These are phyloP conservation scores for Pomatostomus ruficeps DNA, from an alignment of 2,113 vertebrate genomes.

Conservation along the genomic window DNA sequence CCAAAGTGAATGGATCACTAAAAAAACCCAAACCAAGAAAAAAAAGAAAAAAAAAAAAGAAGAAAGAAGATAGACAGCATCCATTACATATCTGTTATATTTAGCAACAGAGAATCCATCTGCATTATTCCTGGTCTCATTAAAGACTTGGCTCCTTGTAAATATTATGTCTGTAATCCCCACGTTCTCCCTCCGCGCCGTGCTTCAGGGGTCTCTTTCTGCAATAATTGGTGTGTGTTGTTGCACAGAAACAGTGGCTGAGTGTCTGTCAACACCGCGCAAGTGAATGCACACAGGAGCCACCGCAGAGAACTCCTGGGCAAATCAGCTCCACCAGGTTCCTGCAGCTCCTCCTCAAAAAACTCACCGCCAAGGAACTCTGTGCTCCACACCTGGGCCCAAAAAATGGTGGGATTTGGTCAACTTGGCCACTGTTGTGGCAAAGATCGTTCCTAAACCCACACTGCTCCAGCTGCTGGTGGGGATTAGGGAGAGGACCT, in stretches of 20 bases:
- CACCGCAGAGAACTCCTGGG: fast-evolving
- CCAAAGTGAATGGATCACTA: not conserved
- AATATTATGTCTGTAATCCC: conserved; percentile 40
- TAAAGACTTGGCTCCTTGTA: conserved; percentile 48
- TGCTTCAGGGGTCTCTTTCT: conserved; percentile 46
- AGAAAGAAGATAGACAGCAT: not conserved
- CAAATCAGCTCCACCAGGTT: not conserved
- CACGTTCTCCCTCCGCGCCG: not conserved
- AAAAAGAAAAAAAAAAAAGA: not conserved
- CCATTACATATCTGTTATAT: not conserved
- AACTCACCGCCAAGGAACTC: not conserved
- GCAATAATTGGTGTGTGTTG: not conserved
- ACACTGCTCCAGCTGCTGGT: not conserved
- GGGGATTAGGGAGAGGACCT: not conserved
- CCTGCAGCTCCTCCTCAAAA: not conserved
- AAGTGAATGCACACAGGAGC: not conserved
- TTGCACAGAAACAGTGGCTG: not conserved
- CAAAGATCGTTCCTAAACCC: not conserved
- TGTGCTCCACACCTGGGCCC: fast-evolving
- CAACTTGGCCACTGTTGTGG: fast-evolving
- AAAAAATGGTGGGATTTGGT: not conserved
- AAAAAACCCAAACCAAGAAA: too few relatives aligned
- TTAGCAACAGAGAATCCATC: conserved; percentile 34
- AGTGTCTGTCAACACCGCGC: conserved; percentile 29
- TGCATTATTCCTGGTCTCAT: conserved; percentile 40